Percentiles rank a stretch among this genome's conserved stretches.
Conservation (phyloP, 2,113 vertebrate genomes). For the Pollimyrus isidori region DNA sequence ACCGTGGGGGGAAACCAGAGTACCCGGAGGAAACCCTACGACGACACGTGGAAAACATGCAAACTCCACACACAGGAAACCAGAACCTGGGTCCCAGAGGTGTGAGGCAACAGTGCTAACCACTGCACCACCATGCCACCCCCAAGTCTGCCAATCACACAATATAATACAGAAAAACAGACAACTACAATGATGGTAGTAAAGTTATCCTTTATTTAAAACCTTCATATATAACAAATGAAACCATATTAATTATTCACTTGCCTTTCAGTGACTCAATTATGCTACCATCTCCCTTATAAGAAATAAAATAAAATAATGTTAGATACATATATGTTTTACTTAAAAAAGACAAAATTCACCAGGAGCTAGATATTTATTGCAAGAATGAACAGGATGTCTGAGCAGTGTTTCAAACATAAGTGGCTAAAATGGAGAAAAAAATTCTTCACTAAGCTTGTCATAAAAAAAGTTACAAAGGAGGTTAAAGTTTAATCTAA, state of each 20-base stretch:
- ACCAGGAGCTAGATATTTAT: background rate
- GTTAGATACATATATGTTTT: background rate
- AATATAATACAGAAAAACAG: background rate
- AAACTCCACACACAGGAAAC: no score
- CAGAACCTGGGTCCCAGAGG: no score
- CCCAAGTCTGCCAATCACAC: background rate
- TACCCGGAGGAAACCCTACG: no score
- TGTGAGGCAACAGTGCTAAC: no score
- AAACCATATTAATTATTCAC: background rate
- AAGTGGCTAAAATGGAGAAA: background rate
- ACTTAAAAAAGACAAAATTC: background rate
- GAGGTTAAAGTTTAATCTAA: background rate
- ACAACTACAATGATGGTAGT: background rate
- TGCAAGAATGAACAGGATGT: background rate
- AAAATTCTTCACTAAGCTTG: background rate
- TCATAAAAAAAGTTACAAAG: background rate
- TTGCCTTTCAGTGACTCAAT: background rate
- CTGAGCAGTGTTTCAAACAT: background rate
- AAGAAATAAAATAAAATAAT: background rate
- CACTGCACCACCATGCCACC: no score
- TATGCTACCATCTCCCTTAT: background rate
- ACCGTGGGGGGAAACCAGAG: no score
- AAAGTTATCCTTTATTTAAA: slow-evolving; percentile 37
- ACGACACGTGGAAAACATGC: no score
- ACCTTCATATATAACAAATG: background rate